Evolutionary conservation across 64 coral and sea anemone genomes (phyloP), one percentile per base, ranked within the genome.

Genomic region (Stylophora pistillata): DNA sequence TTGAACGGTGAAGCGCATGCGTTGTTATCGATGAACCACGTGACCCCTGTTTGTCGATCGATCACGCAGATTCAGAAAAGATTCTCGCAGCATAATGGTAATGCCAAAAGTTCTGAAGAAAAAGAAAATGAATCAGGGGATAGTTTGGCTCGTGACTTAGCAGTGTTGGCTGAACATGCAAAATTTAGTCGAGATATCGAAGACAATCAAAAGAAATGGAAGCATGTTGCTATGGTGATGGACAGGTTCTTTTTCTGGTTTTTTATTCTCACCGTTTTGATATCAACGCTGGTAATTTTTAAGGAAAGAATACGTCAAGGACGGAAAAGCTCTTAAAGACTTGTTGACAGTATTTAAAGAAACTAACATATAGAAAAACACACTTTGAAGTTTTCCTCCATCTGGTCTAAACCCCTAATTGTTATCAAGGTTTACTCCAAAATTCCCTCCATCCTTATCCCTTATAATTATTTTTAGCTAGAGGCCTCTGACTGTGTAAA

Each of bases 221-320:
- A 95, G 52, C 59, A 95, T 41, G 93, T 91, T 76, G 93, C 93
- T n/a, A 81, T 95, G 93, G 93, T 95, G 33, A 78, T 95, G 74
- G 93, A 95, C 56, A 74, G 93, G 10, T 88, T 95, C 33, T 91
- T 95, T 73, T 95, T 95, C 70, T 95, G 93, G 82, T 53, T 90
- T 59, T 90, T 95, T 73, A 30, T 95, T 9, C 12, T 95, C 34
- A 95, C 88, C 21, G 86, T 91, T 58, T 30, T 95, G 12, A 81
- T 87, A 11, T 95, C 93, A 30, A 91, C 76, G 28, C 9, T 87
- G 37, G 71, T 56, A 10, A 74, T 95, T 37, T 95, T 95, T 59
- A 95, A 87, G 60, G 93, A 95, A 41, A 95, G 79, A 95, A 26
- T 95, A 58, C 54, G 86, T 18, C 82, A 86, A 18, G 56, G 18